Evolutionary conservation across 2,888 invertebrate species (phyloP).

Genomic region (Suillia variegata): DNA sequence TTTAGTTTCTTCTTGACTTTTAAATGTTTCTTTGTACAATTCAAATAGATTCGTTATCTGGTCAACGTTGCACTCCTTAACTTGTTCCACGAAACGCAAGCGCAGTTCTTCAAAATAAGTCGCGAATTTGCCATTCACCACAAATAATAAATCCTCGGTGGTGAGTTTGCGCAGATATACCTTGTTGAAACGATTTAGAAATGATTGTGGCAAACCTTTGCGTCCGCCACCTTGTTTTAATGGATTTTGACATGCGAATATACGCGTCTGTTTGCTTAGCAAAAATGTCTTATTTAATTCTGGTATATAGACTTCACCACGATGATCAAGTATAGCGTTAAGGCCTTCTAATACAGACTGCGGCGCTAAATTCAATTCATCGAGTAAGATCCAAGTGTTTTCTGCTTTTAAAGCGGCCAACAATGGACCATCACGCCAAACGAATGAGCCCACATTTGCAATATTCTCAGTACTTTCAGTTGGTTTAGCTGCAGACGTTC

Average conservation of each 20-base stretch:
- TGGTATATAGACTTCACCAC: slow-evolving; percentile 94
- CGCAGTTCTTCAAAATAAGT: slow-evolving; percentile 43
- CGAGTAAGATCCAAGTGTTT: slow-evolving; percentile 90
- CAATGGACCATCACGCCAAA: slow-evolving; percentile 96
- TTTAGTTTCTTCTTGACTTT: not conserved
- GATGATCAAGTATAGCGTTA: slow-evolving; percentile 97
- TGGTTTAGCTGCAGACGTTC: slow-evolving; percentile 15
- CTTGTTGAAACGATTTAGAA: slow-evolving; percentile 95
- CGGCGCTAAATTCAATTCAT: slow-evolving; percentile 97
- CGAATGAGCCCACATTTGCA: slow-evolving; percentile 79
- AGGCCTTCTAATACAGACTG: slow-evolving; percentile 98
- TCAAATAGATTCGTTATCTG: slow-evolving; percentile 41
- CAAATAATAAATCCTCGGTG: slow-evolving; percentile 67
- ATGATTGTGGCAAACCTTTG: slow-evolving; percentile 94
- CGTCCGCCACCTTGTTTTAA: slow-evolving; percentile 93
- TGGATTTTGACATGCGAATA: slow-evolving; percentile 99
- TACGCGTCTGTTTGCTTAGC: slow-evolving; percentile 76
- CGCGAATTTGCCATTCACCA: slow-evolving; percentile 54
- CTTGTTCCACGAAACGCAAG: slow-evolving; percentile 35
- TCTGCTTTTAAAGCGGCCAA: slow-evolving; percentile 89
- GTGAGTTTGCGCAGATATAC: slow-evolving; percentile 73
- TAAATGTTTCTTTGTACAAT: slow-evolving; percentile 7
- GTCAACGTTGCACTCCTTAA: slow-evolving; percentile 24
- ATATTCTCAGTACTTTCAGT: not conserved
- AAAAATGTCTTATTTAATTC: slow-evolving; percentile 88